Base-by-base conservation (phyloP, 2,888 invertebrate genomes). In the Pasiphila rectangulata region DNA sequence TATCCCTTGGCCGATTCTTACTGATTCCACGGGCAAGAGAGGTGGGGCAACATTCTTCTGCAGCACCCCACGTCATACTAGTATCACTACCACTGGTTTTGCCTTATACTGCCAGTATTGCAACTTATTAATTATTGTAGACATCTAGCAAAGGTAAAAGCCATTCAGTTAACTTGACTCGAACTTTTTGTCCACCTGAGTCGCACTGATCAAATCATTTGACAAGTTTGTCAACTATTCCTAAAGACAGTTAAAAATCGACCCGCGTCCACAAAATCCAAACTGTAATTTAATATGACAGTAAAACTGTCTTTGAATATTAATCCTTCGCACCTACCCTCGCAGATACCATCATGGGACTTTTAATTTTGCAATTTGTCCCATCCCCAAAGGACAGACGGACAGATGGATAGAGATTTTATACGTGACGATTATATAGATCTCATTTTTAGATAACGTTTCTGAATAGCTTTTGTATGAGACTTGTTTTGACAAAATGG, bases 291-390 rank as follows among this genome's bases (percentile, higher is more conserved):
- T 49, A 54, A 59, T 54, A 46, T 49, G 36, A 50, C 47, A 45
- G 30, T 45, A 43, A 51, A 54, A 49, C 40, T 49, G 46, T 52
- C 49, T 49, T 53, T 54, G 56, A 46, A 56, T 59, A 59, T 59
- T 59, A 59, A 59, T 59, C 36, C 56, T 49, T 54, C 40, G 32
- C 59, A 56, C 59, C 54, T 54, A 51, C 56, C 59, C 52, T 35
- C 27, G 24, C 20, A 58, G 73, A 71, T 79, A 74, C 68, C 75
- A 72, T 76, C 82, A 69, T 64, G 82, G 83, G 83, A 80, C 68
- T 84, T 83, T 83, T 83, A 80, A 84, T 83, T 83, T 82, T 67
- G 76, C 84, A 85, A 85, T 85, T 85, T 83, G 84, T 80, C 69
- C 63, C 61, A 53, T 59, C 67, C 69, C 71, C 69, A 67, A 46